phyloP scores from a whole-genome alignment of 2,113 vertebrate genomes.

The Rhodinocichla rosea region DNA sequence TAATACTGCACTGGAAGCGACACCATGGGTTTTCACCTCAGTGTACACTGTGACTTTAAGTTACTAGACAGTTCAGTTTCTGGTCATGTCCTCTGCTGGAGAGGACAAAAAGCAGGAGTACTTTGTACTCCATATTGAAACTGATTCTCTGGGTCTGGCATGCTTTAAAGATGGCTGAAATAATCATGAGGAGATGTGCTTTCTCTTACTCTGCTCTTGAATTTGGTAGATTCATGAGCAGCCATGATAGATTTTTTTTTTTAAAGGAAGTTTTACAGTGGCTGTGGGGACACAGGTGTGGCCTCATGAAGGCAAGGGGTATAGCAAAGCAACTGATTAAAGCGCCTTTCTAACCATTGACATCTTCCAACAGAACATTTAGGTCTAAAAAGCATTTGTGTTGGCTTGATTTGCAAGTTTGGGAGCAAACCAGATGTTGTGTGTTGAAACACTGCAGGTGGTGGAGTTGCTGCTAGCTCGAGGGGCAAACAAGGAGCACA shows the following conservation, averaged over 20 bases:
- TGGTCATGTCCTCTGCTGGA: not conserved
- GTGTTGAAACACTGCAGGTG: constrained; percentile 76
- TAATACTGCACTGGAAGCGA: not conserved
- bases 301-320: not conserved
- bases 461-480: constrained; percentile 95
- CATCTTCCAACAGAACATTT: not conserved
- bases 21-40: not conserved
- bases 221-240: not conserved
- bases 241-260: not conserved
- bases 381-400: not conserved
- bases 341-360: accelerated
- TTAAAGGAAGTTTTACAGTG: not conserved
- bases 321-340: not conserved
- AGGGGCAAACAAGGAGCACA: constrained; percentile 98
- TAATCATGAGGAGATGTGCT: accelerated
- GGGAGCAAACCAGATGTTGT: constrained; percentile 7
- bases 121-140: accelerated
- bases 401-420: not conserved
- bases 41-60: not conserved
- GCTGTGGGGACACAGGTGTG: not conserved
- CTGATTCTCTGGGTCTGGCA: not conserved
- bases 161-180: not conserved
- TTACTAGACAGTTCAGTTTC: not conserved
- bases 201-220: accelerated
- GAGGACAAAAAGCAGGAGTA: not conserved